phyloP scores from a whole-genome alignment of 2,113 vertebrate species.

The Ailurus styani region DNA sequence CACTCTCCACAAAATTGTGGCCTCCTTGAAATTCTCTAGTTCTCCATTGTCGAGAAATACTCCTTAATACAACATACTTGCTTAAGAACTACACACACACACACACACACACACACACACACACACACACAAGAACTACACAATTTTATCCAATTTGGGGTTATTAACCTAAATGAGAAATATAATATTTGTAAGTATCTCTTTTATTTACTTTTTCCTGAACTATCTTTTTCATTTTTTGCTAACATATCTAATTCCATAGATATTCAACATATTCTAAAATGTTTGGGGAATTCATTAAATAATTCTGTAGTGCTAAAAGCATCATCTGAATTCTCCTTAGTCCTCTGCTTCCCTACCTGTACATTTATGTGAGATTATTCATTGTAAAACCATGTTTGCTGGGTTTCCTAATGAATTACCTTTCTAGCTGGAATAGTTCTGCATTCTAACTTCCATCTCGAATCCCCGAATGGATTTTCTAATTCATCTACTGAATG shows the following conservation, averaged over 20 bases:
- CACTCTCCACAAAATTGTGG: neutral
- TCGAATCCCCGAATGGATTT: neutral
- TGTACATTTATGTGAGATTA: neutral
- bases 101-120: neutral
- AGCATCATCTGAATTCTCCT: neutral
- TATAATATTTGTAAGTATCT: neutral
- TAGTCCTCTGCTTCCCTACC: neutral
- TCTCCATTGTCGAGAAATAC: neutral
- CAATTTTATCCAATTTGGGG: neutral
- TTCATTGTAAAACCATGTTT: constrained; percentile 9
- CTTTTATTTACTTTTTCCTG: constrained; percentile 8
- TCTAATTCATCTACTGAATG: neutral
- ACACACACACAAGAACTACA: neutral
- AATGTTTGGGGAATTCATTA: constrained; percentile 34
- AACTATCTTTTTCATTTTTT: neutral
- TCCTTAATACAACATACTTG: neutral
- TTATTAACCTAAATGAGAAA: neutral
- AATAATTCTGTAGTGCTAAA: neutral
- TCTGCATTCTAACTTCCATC: neutral
- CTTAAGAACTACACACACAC: neutral
- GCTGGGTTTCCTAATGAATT: neutral
- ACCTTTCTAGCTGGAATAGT: neutral
- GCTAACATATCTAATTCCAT: neutral
- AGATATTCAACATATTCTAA: constrained; percentile 24
- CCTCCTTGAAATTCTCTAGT: neutral